Base-by-base conservation (phyloP, 2,113 vertebrate species). In the Nymphicus hollandicus region DNA sequence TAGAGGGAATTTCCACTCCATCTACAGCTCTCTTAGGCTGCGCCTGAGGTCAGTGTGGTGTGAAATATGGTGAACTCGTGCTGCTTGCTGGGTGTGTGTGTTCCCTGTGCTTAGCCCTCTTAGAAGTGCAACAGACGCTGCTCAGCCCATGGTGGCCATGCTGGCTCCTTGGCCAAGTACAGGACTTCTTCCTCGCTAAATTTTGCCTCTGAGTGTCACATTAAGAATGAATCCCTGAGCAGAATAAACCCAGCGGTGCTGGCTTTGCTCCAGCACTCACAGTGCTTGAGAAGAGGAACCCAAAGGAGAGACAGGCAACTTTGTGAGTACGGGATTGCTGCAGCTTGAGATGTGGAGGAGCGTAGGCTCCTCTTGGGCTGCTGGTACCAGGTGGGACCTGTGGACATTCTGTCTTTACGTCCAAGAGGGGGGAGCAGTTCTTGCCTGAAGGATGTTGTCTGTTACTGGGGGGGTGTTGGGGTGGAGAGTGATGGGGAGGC, bases 61-160 rank as follows among this genome's bases (percentile, higher is more conserved):
- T 52, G 81, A n/a, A 71, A 19, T 18, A 31, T 43, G 1, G 1
- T 7, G 33, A 19, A 5, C 14, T 20, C 0, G 0, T 6, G 37
- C 52, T 50, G 35, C 31, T 19, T 17, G 35, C 61, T 29, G 80
- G 29, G 13, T 46, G 29, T 14, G 16, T 12, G 50, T 29, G 29
- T 24, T 64, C 43, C 37, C 31, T 52, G 37, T 39, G 64, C 53
- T 46, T 33, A 1, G 6, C 28, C 46, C 60, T 35, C 1, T 3
- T 13, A 56, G 35, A 29, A 29, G 72, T 13, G 44, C 44, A 4
- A 3, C 44, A 43, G 66, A 58, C 61, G n/a, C 35, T 35, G 3
- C 53, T 72, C 11, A 4, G 60, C 60, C 65, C 2, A 0, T 1
- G 8, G 39, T n/a, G 41, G 64, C 66, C 28, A 3, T 0, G 0